A percentile compares a stretch with the other conserved stretches of the same genome.
These are phyloP conservation scores for Lepidurus couesii DNA, from an alignment of 1,140 invertebrate genomes.

Conservation along the genomic window DNA sequence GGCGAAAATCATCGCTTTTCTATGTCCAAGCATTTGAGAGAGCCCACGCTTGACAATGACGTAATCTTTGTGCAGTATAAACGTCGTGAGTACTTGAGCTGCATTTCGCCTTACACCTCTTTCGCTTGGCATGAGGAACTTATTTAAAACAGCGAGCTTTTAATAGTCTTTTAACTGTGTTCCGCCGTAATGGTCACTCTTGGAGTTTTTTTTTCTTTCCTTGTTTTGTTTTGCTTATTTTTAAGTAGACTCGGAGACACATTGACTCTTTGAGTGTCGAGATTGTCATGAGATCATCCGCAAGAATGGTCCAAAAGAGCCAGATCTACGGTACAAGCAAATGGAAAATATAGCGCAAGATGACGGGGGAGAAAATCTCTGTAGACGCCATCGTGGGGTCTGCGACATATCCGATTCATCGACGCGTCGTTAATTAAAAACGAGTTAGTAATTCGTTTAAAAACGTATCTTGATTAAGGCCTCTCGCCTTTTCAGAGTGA, in stretches of 20 bases:
- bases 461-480: not conserved
- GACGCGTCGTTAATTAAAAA: constrained; percentile 13
- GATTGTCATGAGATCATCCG: not conserved
- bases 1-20: not conserved
- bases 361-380: not conserved
- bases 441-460: not conserved
- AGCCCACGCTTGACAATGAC: constrained; percentile 2
- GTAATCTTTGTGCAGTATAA: constrained; percentile 12
- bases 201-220: not conserved
- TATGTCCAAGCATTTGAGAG: not conserved
- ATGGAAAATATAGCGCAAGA: too few relatives aligned
- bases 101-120: constrained; percentile 3
- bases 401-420: not conserved
- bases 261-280: not conserved
- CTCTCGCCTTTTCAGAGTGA: not conserved
- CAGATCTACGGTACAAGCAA: too few relatives aligned
- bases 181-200: not conserved
- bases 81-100: constrained; percentile 7
- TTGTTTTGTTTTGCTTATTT: not conserved
- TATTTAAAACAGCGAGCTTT: not conserved
- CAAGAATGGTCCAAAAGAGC: not conserved
- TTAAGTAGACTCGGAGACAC: not conserved
- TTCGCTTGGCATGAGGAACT: not conserved
- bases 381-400: not conserved
- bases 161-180: not conserved